phyloP scores from a whole-genome alignment of 2,888 invertebrate species.

The Dermolepida albohirtum region DNA sequence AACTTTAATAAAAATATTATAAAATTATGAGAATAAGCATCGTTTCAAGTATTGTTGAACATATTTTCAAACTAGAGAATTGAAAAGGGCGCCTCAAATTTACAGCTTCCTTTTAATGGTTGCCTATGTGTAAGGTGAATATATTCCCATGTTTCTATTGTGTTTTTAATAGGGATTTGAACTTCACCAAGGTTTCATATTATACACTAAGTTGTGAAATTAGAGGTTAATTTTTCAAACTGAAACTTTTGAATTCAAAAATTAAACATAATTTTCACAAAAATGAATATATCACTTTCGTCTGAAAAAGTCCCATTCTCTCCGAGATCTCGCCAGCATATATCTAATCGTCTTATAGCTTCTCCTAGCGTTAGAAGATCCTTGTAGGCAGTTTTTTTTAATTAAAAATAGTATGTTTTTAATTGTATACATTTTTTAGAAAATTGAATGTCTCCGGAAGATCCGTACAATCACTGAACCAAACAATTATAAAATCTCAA shows the following conservation, averaged over 20 bases:
- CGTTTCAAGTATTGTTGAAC: too few species aligned
- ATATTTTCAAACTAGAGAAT: too few species aligned
- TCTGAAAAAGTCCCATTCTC: conserved; percentile 3
- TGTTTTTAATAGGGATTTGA: too few species aligned
- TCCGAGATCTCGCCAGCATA: conserved; percentile 13
- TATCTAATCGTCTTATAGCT: conserved; percentile 8
- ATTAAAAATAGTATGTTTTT: conserved; percentile 13
- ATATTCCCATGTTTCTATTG: too few species aligned
- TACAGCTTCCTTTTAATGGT: too few species aligned
- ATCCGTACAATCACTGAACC: conserved; percentile 73
- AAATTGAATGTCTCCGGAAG: conserved; percentile 71
- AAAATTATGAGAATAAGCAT: too few species aligned
- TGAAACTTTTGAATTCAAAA: not conserved
- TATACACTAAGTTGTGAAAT: too few species aligned
- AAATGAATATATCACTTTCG: conserved; percentile 25
- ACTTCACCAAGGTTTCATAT: too few species aligned
- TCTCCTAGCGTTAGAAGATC: conserved; percentile 54
- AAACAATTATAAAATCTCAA: conserved; percentile 81
- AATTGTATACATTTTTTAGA: conserved; percentile 57
- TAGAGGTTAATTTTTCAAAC: conserved; percentile 7
- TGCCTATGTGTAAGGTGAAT: too few species aligned
- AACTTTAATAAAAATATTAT: too few species aligned
- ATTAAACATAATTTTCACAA: not conserved
- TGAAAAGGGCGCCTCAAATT: too few species aligned
- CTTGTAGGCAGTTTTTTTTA: conserved; percentile 56